These are phyloP conservation scores for Zootoca vivipara DNA, from an alignment of 2,113 vertebrate species.

Conservation along the genomic window DNA sequence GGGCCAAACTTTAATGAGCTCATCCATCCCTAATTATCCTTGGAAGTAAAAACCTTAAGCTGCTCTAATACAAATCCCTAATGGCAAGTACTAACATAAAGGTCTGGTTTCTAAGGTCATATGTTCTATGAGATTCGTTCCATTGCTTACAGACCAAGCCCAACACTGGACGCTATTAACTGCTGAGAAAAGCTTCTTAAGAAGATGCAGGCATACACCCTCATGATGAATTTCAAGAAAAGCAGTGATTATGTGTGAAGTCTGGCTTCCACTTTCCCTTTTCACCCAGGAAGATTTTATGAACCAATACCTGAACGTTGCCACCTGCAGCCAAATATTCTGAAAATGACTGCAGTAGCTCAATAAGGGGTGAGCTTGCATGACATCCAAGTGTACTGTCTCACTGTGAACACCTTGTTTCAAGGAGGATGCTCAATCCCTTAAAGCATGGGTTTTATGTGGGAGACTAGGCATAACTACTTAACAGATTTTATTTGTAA, in stretches of 20 bases:
- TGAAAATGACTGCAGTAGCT: neutral
- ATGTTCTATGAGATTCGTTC: constrained; percentile 38
- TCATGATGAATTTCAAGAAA: neutral
- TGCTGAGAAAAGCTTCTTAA: neutral
- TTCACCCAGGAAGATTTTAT: neutral
- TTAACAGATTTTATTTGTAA: no score
- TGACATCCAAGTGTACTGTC: neutral
- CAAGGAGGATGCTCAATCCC: no score
- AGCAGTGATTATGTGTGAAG: neutral
- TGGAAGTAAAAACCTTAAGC: constrained; percentile 52
- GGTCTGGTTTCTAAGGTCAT: constrained; percentile 39
- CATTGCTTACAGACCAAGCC: constrained; percentile 6
- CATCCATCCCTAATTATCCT: constrained; percentile 45
- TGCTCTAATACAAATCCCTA: constrained; percentile 50
- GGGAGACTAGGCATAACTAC: no score
- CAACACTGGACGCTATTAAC: neutral
- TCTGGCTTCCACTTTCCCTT: neutral
- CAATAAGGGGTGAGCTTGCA: neutral
- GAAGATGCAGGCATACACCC: neutral
- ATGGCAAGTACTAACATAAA: constrained; percentile 34
- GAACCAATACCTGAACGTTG: constrained; percentile 3
- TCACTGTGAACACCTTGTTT: neutral
- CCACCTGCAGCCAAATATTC: neutral
- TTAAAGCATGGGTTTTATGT: no score
- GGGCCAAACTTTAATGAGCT: no score